Percentiles rank a stretch among this genome's conserved stretches.
phyloP scores from a whole-genome alignment of 2,888 invertebrate species.

The Teinopalpus imperialis region DNA sequence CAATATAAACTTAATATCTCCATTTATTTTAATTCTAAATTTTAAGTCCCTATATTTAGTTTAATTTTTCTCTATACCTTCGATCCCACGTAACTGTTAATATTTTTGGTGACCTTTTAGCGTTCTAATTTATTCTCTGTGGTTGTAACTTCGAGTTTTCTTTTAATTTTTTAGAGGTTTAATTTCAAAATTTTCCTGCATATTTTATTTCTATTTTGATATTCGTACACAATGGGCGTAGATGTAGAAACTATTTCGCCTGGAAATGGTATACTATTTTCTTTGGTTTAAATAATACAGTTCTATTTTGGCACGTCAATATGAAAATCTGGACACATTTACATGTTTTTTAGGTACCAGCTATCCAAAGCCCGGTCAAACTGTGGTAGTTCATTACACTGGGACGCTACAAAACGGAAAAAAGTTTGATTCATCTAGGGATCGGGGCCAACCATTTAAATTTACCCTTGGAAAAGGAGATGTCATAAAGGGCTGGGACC shows the following conservation, averaged over 20 bases:
- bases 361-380: conserved; percentile 96
- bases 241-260: conserved; percentile 68
- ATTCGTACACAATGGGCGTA: conserved; percentile 57
- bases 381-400: conserved; percentile 97
- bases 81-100: no score
- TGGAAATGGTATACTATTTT: conserved; percentile 54
- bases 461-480: conserved; percentile 97
- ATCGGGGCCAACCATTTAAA: conserved; percentile 96
- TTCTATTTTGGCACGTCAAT: no score
- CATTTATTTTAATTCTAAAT: no score
- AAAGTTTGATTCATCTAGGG: conserved; percentile 98
- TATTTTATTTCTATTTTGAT: conserved; percentile 3
- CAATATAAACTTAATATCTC: no score
- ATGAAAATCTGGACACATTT: no score
- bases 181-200: conserved; percentile 6
- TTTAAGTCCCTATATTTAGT: no score
- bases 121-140: no score
- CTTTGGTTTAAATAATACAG: not conserved
- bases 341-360: conserved; percentile 85
- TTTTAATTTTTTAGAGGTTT: not conserved
- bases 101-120: no score
- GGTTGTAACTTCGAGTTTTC: no score
- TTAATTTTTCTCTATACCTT: no score
- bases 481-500: conserved; percentile 99
- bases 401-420: conserved; percentile 94